phyloP scores from a whole-genome alignment of 2,113 vertebrate species.

The Psilopogon haemacephalus region DNA sequence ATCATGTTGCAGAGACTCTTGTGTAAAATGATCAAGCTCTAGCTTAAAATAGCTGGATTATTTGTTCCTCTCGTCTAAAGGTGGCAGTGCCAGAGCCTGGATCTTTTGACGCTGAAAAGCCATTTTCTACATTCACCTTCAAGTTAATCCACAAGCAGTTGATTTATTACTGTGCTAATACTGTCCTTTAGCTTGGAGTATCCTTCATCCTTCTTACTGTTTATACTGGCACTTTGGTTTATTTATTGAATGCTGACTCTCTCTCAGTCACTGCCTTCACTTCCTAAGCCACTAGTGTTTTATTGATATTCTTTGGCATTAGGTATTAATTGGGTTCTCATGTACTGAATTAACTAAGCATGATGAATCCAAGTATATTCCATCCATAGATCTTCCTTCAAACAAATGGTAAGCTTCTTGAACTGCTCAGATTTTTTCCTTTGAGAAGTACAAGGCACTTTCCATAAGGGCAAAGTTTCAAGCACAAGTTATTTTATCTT shows the following conservation, averaged over 20 bases:
- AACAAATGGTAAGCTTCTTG: not conserved
- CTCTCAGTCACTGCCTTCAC: not conserved
- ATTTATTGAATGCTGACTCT: not conserved
- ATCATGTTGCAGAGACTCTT: constrained; percentile 39
- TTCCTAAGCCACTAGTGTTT: not conserved
- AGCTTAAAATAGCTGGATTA: constrained; percentile 55
- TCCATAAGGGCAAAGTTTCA: not conserved
- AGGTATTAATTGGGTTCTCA: not conserved
- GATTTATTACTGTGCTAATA: constrained; percentile 10
- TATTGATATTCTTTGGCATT: not conserved
- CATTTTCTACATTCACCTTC: not conserved
- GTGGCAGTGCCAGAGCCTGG: not conserved
- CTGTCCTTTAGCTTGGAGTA: not conserved
- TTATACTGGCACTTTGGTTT: not conserved
- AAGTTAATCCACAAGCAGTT: not conserved
- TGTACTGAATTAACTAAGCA: not conserved
- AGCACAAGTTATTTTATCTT: not conserved
- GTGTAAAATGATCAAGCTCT: constrained; percentile 38
- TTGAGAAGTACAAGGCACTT: not conserved
- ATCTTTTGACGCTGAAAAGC: not conserved
- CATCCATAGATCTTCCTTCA: not conserved
- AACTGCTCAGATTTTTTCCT: not conserved
- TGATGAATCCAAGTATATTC: not conserved
- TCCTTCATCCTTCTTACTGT: not conserved
- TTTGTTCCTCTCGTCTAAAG: not conserved